Percentiles rank a stretch among this genome's conserved stretches.
phyloP scores from a whole-genome alignment of 2,888 invertebrate genomes.

The Chelonus formosanus region DNA sequence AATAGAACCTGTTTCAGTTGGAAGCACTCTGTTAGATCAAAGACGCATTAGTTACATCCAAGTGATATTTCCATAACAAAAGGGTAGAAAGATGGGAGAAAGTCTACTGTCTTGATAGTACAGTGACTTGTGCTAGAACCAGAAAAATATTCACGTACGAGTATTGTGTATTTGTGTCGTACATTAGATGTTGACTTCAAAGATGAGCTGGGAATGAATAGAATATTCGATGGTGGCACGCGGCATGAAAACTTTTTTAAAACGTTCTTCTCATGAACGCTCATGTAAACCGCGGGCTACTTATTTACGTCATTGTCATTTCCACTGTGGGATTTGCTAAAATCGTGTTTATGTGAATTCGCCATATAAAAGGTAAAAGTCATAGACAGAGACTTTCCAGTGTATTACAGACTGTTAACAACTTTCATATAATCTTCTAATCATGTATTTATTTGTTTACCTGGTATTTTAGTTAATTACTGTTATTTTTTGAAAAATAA shows the following conservation, averaged over 20 bases:
- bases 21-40: too few species aligned
- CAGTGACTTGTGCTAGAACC: too few species aligned
- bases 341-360: not conserved
- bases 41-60: too few species aligned
- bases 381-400: too few species aligned
- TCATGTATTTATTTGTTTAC: not conserved
- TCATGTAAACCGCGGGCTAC: conserved; percentile 20
- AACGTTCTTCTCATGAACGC: conserved; percentile 19
- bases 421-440: not conserved
- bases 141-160: too few species aligned
- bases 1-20: too few species aligned
- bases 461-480: not conserved
- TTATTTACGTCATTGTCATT: conserved; percentile 32
- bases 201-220: conserved; percentile 9
- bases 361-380: too few species aligned
- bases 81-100: too few species aligned
- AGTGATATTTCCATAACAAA: too few species aligned
- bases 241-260: not conserved
- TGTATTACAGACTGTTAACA: too few species aligned
- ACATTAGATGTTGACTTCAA: not conserved
- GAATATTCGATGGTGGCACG: conserved; percentile 17
- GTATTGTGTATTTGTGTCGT: not conserved
- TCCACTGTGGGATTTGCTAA: conserved; percentile 6
- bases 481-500: not conserved
- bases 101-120: too few species aligned